Evolutionary conservation across 2,888 invertebrate species (phyloP).

Genomic region (Brenthis daphne): DNA sequence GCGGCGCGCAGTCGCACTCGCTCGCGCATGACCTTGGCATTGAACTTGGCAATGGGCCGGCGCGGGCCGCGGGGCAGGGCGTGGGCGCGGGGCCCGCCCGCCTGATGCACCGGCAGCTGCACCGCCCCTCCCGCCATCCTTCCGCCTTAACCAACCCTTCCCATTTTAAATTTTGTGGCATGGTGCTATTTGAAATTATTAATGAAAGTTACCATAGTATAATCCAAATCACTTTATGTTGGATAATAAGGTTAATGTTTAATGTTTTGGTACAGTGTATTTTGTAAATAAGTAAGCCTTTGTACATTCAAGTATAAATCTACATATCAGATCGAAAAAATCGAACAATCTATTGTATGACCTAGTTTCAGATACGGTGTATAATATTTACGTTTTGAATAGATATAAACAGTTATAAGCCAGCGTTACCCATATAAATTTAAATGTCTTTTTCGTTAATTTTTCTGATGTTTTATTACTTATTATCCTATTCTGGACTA

Average conservation of each 20-base stretch:
- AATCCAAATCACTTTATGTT: background rate
- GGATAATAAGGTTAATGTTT: constrained; percentile 1
- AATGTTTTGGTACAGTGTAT: background rate
- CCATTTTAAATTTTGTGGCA: constrained; percentile 39
- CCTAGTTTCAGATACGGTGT: too few species aligned
- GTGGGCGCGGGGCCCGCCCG: constrained; percentile 45
- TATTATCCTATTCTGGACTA: too few species aligned
- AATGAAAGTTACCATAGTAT: constrained; percentile 22
- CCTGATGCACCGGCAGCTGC: constrained; percentile 76
- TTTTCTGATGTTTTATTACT: too few species aligned
- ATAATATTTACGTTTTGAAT: too few species aligned
- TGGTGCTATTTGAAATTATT: constrained; percentile 28
- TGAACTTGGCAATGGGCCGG: constrained; percentile 88
- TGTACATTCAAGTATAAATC: too few species aligned
- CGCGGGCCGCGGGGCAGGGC: constrained; percentile 57
- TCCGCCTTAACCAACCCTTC: constrained; percentile 42
- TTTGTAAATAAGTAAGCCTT: background rate
- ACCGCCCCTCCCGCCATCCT: constrained; percentile 69
- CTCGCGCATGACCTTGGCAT: constrained; percentile 89
- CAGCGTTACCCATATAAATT: too few species aligned
- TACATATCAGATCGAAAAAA: too few species aligned
- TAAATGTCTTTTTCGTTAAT: too few species aligned
- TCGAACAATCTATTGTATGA: too few species aligned
- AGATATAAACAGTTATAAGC: too few species aligned
- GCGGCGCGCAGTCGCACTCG: constrained; percentile 85